A percentile compares a stretch with the other conserved stretches of the same genome.
phyloP scores from a whole-genome alignment of 2,888 invertebrate genomes.

The Seira musarum region DNA sequence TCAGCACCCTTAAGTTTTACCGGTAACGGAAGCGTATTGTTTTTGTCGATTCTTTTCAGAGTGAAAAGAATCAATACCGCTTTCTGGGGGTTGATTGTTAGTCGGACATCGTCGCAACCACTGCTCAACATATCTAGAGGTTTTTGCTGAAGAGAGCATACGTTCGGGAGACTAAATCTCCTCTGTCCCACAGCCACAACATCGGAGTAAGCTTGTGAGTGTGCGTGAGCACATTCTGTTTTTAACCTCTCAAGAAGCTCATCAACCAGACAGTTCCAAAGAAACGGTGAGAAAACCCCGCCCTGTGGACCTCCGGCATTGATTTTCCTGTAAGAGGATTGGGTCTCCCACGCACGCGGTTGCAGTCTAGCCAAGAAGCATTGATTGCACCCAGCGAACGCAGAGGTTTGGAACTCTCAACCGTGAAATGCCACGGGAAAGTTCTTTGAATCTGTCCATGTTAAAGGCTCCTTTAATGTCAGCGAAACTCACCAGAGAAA shows the following conservation, averaged over 20 bases:
- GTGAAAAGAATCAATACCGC: too few relatives aligned
- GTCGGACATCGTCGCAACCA: conserved; percentile 17
- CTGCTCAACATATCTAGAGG: background rate
- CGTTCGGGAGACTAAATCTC: background rate
- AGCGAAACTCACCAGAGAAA: conserved; percentile 58
- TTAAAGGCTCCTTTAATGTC: conserved; percentile 70
- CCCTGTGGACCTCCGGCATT: conserved; percentile 71
- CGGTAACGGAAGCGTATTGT: too few relatives aligned
- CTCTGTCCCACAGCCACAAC: conserved; percentile 27
- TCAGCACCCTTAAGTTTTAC: too few relatives aligned
- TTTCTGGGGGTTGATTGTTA: too few relatives aligned
- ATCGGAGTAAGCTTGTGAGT: conserved; percentile 59
- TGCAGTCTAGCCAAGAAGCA: conserved; percentile 32
- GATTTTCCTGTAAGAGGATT: too few relatives aligned
- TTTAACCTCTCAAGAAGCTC: conserved; percentile 62
- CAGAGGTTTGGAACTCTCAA: conserved; percentile 5
- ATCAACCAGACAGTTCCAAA: conserved; percentile 70
- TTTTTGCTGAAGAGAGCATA: conserved; percentile 1
- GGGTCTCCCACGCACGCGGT: background rate
- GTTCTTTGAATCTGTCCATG: conserved; percentile 54
- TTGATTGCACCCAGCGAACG: conserved; percentile 34
- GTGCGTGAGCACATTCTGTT: background rate
- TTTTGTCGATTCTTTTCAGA: too few relatives aligned
- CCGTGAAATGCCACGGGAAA: conserved; percentile 40
- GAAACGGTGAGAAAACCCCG: conserved; percentile 70